phyloP scores from a whole-genome alignment of 2,888 invertebrate species.

The Gortyna flavago region DNA sequence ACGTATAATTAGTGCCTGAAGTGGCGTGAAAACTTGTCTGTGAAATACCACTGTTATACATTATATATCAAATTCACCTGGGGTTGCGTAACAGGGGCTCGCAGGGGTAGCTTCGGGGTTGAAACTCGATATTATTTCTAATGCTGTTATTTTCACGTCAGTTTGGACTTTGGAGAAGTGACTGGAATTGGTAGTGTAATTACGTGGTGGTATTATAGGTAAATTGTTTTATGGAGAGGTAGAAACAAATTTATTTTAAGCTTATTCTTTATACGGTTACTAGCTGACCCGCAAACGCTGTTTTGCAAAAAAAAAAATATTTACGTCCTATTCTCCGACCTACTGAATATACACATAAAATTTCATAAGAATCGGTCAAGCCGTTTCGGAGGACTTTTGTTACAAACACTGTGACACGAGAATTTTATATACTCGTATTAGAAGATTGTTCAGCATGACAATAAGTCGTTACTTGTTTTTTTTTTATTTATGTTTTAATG shows the following conservation, averaged over 20 bases:
- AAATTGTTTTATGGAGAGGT: neutral
- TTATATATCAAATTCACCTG: constrained; percentile 65
- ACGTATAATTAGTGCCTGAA: constrained; percentile 71
- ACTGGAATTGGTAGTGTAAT: constrained; percentile 8
- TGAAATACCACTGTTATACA: constrained; percentile 65
- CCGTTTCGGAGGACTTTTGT: no score
- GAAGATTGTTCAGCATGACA: neutral
- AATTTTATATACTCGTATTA: no score
- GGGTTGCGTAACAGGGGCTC: constrained; percentile 60
- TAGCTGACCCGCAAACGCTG: no score
- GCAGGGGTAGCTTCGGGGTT: constrained; percentile 45
- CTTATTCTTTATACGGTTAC: neutral
- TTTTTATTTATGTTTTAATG: neutral
- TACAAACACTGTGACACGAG: no score
- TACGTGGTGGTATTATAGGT: neutral
- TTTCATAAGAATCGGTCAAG: no score
- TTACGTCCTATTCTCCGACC: no score
- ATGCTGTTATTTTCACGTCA: constrained; percentile 50
- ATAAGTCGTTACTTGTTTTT: neutral
- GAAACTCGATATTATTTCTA: constrained; percentile 45
- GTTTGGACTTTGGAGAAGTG: constrained; percentile 16
- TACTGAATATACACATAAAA: no score
- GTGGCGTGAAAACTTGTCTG: constrained; percentile 71
- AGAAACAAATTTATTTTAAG: neutral
- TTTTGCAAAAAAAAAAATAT: no score